phyloP scores from a whole-genome alignment of 1,140 invertebrate genomes.

The Megalopta genalis region DNA sequence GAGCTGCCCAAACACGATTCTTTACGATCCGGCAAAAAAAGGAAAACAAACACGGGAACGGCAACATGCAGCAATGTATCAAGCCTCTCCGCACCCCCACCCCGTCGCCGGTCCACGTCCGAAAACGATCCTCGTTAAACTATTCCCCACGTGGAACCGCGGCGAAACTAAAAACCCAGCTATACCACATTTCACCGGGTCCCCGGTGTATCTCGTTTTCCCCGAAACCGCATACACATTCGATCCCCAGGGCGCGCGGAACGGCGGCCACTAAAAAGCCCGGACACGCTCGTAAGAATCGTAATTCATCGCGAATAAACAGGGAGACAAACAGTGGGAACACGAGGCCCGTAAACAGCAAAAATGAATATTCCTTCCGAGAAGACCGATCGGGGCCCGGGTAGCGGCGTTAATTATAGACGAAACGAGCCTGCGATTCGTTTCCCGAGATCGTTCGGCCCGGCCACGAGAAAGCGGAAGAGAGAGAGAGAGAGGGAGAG shows the following conservation, averaged over 20 bases:
- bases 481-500: no score
- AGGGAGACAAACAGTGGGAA: slow-evolving; percentile 2
- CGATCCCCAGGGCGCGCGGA: no score
- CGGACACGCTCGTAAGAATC: slow-evolving; percentile 1
- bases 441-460: background rate
- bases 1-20: background rate
- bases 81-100: background rate
- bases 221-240: background rate
- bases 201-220: background rate
- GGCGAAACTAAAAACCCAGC: background rate
- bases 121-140: background rate
- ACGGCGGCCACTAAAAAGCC: slow-evolving; percentile 3
- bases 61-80: background rate
- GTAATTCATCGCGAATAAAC: slow-evolving; percentile 43
- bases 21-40: background rate
- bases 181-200: background rate
- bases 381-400: slow-evolving; percentile 26
- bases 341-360: slow-evolving; percentile 22
- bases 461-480: no score
- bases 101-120: background rate
- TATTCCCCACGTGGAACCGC: background rate
- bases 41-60: background rate
- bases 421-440: slow-evolving; percentile 22
- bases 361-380: slow-evolving; percentile 45
- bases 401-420: slow-evolving; percentile 44